These are phyloP conservation scores for Agrochola litura DNA, from an alignment of 2,888 invertebrate species.

Conservation along the genomic window DNA sequence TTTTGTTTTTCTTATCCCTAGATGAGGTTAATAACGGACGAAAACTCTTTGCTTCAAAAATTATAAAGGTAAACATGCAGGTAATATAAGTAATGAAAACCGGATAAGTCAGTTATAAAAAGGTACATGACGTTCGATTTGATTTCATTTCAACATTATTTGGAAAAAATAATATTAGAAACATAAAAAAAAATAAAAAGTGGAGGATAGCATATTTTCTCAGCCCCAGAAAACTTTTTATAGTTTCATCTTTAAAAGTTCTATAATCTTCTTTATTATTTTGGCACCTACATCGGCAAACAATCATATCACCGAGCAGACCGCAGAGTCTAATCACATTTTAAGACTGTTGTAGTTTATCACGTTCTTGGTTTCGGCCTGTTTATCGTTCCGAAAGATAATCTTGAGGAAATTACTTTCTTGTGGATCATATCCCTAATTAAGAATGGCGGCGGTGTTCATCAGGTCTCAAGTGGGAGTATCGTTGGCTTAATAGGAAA, in stretches of 20 bases:
- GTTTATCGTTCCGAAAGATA: conserved; percentile 74
- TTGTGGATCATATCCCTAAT: conserved; percentile 85
- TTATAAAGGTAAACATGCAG: neutral
- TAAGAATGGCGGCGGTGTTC: conserved; percentile 80
- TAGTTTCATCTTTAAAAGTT: conserved; percentile 10
- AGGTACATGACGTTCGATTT: neutral
- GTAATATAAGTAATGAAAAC: neutral
- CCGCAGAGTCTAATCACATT: conserved; percentile 56
- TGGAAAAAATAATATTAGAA: no score
- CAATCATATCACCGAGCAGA: conserved; percentile 13
- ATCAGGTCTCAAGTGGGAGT: conserved; percentile 74
- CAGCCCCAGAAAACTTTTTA: neutral
- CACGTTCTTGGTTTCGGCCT: conserved; percentile 68
- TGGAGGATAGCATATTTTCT: neutral
- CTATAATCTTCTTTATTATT: conserved; percentile 17
- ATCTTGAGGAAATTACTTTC: conserved; percentile 84
- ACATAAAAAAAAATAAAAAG: no score
- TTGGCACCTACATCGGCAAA: neutral
- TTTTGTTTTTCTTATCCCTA: neutral
- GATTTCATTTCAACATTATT: neutral
- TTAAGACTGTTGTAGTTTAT: conserved; percentile 68
- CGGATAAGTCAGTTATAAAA: neutral
- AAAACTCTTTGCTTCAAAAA: neutral
- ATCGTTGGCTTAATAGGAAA: conserved; percentile 79
- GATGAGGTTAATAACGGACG: neutral